These are phyloP conservation scores for Araneus ventricosus DNA, from an alignment of 1,140 invertebrate genomes.

Conservation along the genomic window DNA sequence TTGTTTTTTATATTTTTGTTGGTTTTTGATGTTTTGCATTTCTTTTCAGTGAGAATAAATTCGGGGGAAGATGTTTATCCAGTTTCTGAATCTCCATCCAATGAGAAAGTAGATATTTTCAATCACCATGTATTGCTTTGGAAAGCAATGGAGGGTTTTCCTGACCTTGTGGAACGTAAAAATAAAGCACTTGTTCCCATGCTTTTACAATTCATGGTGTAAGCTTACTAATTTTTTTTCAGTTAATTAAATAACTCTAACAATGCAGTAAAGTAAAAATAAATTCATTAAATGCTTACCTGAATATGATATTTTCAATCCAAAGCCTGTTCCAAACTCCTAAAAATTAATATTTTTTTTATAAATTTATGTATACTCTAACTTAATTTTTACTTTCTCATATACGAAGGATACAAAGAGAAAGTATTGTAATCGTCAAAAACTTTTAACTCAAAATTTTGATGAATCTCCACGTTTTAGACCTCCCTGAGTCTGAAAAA, in stretches of 20 bases:
- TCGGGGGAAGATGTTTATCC: background rate
- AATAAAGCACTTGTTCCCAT: constrained; percentile 88
- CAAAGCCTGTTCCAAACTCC: too few species aligned
- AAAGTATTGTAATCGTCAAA: too few species aligned
- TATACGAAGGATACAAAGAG: too few species aligned
- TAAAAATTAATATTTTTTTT: too few species aligned
- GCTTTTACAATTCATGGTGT: constrained; percentile 89
- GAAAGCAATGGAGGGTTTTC: constrained; percentile 87
- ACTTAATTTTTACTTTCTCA: too few species aligned
- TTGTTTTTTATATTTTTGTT: too few species aligned
- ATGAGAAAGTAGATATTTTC: constrained; percentile 82
- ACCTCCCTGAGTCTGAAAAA: too few species aligned
- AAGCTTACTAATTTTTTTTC: constrained; percentile 4
- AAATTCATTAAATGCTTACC: too few species aligned
- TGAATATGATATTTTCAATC: too few species aligned
- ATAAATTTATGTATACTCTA: too few species aligned
- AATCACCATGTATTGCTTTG: constrained; percentile 91
- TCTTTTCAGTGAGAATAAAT: constrained; percentile 23
- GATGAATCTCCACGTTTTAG: too few species aligned
- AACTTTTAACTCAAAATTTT: too few species aligned
- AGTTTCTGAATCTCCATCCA: constrained; percentile 20
- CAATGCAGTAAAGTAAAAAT: background rate
- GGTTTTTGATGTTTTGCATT: background rate
- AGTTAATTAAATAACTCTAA: background rate
- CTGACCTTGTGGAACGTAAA: constrained; percentile 87